A percentile compares a stretch with the other conserved stretches of the same genome.
Conservation (phyloP, 2,797 vertebrate species). For the Gymnopithys bicolor region DNA sequence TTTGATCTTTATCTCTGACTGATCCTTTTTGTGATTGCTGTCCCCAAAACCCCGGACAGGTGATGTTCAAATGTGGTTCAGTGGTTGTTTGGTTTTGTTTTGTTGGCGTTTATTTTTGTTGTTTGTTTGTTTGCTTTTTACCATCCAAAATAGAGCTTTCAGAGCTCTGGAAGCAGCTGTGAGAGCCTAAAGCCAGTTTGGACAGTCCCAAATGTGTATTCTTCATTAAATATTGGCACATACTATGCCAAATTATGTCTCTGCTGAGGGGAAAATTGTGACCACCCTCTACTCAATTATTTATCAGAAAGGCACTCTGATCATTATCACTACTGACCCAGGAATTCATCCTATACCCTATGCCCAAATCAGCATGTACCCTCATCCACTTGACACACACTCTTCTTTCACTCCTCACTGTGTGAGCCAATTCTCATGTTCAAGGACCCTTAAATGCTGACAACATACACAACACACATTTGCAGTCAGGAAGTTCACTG, state of each 20-base stretch:
- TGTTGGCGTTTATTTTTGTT: neutral
- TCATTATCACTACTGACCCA: neutral
- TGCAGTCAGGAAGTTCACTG: neutral
- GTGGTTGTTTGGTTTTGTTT: no score
- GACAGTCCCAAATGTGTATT: slow-evolving; percentile 46
- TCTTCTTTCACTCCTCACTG: neutral
- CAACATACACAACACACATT: neutral
- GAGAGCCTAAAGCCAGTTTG: slow-evolving; percentile 39
- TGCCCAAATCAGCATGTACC: neutral
- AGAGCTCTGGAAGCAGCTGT: slow-evolving; percentile 22
- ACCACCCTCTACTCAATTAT: neutral
- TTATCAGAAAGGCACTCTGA: neutral
- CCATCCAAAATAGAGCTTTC: slow-evolving; percentile 40
- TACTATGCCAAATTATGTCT: neutral
- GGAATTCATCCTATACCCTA: neutral
- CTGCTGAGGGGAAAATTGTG: neutral
- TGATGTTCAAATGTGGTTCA: slow-evolving; percentile 43
- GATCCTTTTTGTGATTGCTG: slow-evolving; percentile 61
- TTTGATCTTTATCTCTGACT: slow-evolving; percentile 69
- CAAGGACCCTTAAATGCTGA: neutral
- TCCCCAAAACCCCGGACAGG: slow-evolving; percentile 44
- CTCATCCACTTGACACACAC: neutral
- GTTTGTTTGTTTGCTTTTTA: neutral
- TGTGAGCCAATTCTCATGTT: neutral
- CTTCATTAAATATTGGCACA: slow-evolving; percentile 34